Evolutionary conservation across 2,888 invertebrate genomes (phyloP).

Genomic region (Myathropa florea): DNA sequence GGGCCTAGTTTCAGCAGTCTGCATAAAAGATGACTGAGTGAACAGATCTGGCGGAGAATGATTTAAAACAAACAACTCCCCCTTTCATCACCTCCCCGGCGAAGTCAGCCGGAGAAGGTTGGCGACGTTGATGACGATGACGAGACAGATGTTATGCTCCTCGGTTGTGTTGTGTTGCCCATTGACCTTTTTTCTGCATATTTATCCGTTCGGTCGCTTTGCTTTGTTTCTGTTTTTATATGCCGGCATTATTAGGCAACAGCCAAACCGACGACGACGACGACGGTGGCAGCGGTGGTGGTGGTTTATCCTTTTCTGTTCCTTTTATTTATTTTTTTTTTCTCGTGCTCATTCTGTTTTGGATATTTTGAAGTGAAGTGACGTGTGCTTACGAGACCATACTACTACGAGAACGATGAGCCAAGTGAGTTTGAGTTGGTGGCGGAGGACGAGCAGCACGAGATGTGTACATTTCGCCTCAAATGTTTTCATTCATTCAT

Average conservation of each 20-base stretch:
- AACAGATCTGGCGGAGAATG: not conserved
- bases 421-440: conserved; percentile 4
- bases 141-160: conserved; percentile 18
- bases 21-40: not conserved
- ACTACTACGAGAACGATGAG: conserved; percentile 25
- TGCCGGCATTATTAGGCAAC: conserved; percentile 60
- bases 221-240: conserved; percentile 56
- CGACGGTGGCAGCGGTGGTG: not conserved
- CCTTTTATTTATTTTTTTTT: conserved; percentile 1
- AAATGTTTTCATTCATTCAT: conserved; percentile 65
- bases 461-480: conserved; percentile 43
- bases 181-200: conserved; percentile 68
- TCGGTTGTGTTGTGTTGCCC: conserved; percentile 16
- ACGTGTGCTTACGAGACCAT: conserved; percentile 66
- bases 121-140: conserved; percentile 5
- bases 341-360: conserved; percentile 54
- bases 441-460: conserved; percentile 35
- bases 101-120: not conserved
- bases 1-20: conserved; percentile 33
- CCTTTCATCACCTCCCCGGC: not conserved
- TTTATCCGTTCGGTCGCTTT: conserved; percentile 57
- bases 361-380: conserved; percentile 69
- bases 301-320: conserved; percentile 55
- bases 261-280: not conserved
- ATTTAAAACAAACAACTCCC: not conserved